These are phyloP conservation scores for Morone saxatilis DNA, from an alignment of 2,113 vertebrate species.

Conservation along the genomic window DNA sequence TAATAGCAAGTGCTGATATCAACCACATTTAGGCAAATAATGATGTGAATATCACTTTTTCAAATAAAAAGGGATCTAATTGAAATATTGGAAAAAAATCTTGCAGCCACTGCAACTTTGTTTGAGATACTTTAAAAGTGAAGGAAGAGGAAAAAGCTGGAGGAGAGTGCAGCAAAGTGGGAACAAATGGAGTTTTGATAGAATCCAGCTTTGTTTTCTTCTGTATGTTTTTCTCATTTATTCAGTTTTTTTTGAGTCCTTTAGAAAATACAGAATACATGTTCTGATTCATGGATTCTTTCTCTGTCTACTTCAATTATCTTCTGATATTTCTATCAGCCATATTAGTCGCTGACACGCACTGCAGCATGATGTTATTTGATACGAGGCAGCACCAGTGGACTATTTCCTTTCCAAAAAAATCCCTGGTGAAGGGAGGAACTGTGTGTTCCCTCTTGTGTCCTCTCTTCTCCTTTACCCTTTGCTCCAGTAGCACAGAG, in stretches of 20 bases:
- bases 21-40: not conserved
- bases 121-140: conserved; percentile 17
- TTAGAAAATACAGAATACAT: conserved; percentile 20
- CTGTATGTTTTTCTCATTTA: conserved; percentile 22
- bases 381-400: conserved; percentile 22
- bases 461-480: conserved; percentile 61
- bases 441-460: conserved; percentile 73
- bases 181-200: conserved; percentile 21
- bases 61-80: too few species aligned
- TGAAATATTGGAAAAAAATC: not conserved
- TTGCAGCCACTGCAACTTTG: not conserved
- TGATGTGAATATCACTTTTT: too few species aligned
- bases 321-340: conserved; percentile 51
- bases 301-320: conserved; percentile 56
- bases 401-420: conserved; percentile 44
- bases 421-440: conserved; percentile 41
- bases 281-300: conserved; percentile 46
- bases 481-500: conserved; percentile 68
- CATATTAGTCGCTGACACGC: conserved; percentile 32
- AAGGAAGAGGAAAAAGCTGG: not conserved
- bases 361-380: conserved; percentile 13
- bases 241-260: not conserved
- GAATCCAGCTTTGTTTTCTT: conserved; percentile 25
- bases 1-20: not conserved
- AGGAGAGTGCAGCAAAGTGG: not conserved